Base-by-base conservation (phyloP, 2,888 invertebrate species). In the Lacanobia oleracea region DNA sequence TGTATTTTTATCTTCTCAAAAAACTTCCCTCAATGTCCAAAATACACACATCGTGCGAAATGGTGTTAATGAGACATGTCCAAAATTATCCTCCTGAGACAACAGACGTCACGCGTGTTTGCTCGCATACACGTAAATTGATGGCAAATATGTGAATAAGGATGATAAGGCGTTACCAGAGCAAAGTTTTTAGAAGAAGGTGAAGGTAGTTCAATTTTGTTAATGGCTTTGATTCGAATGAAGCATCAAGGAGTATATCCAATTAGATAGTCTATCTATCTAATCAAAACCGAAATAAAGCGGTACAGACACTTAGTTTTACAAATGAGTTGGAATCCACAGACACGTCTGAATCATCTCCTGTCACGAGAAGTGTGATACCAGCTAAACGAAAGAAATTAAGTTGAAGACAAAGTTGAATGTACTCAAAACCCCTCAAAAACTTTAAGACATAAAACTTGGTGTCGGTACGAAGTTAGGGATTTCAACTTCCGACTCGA, bases 31-130 rank as follows among this genome's bases (percentile, higher is more conserved):
- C 77, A 40, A 48, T 68, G 65, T 79, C 66, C 75, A 69, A 76
- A 77, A n/a, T n/a, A n/a, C n/a, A n/a, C 72, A 80, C 72, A 75
- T 78, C 61, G 77, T 75, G 54, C 74, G 67, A 82, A 86, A 81
- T 75, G 80, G 79, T 87, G 86, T 77, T 83, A 87, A 86, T 81
- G 77, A 86, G 67, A 80, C 83, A 84, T 79, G 67, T 78, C 85
- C 86, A 86, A 88, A 88, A 81, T 83, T 87, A 88, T 74, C 79
- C 61, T 51, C n/a, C 21, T 53, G 60, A 79, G 37, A 62, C 67
- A 51, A 72, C 80, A 63, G 66, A 84, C 88, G 88, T 88, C 86
- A 88, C 59, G 21, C 67, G 73, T 86, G 85, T 88, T 86, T 87
- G 75, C 75, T 71, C 43, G 61, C 33, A 60, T 37, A 67, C 75